Base-by-base conservation (phyloP, 1,140 invertebrate genomes). In the Himalopsyche phryganea region DNA sequence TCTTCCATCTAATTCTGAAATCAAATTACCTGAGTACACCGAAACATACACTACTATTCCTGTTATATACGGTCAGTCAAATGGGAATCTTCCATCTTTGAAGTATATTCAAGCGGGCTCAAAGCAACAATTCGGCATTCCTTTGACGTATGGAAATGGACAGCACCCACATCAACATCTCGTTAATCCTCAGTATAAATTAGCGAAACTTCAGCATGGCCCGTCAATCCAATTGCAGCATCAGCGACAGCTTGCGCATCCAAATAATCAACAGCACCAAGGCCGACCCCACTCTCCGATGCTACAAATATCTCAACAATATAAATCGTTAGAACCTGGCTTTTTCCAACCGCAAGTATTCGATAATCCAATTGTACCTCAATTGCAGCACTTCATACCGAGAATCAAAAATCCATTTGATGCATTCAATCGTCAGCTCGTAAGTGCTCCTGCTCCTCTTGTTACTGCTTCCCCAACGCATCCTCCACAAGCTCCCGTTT, bases 301-400 rank as follows among this genome's bases (percentile, higher is more conserved):
- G 23, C 15, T 38, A 2, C 38, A 57, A 45, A 57, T 57, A 4
- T 13, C 46, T 14, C 38, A 57, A 50, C 40, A 57, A 6, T 59
- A 35, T 40, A 49, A 53, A 42, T 18, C 50, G 11, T 47, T 54
- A n/a, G 14, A 53, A 18, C 44, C 61, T 7, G 33, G 56, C 13
- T 60, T 48, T 44, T 60, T 23, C 20, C 49, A 49, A 14, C 61
- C 61, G 4, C 61, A 63, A 60, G 42, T 56, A 14, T 63, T 63
- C 15, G 49, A 60, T 28, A 60, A 59, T 52, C 57, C 61, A 3
- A 40, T 60, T 17, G 61, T 63, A 13, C 52, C 57, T 48, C 57
- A 57, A 55, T 6, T 57, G 0, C 57, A 63, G 57, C 57, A 63
- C 33, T 52, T 51, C 38, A 48, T 60, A 9, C 57, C 57, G 2